Conservation (phyloP, 1,140 invertebrate species). For the Anastatus disparis region DNA sequence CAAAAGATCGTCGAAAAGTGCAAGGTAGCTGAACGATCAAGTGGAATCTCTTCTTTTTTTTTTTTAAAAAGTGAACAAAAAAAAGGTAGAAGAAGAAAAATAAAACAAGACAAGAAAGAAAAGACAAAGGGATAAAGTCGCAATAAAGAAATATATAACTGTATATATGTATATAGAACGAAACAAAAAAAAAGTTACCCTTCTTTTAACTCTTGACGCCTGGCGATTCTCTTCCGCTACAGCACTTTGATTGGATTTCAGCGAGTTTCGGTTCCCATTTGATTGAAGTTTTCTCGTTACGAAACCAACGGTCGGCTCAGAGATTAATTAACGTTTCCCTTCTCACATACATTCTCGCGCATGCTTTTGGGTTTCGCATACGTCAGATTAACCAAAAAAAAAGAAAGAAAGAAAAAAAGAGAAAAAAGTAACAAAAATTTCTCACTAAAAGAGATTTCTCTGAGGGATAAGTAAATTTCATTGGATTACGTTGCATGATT, state of each 20-base stretch:
- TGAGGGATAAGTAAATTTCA: no score
- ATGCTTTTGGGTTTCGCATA: not conserved
- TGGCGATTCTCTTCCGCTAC: not conserved
- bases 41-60: no score
- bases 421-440: no score
- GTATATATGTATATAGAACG: no score
- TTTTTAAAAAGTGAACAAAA: no score
- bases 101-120: conserved; percentile 1
- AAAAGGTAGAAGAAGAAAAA: not conserved
- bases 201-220: conserved; percentile 22
- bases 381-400: conserved; percentile 32
- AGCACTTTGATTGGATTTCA: conserved; percentile 26
- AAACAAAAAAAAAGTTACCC: no score
- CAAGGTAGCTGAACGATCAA: no score
- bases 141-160: no score
- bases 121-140: not conserved
- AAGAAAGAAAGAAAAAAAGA: not conserved
- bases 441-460: no score
- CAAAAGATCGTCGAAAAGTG: no score
- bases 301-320: not conserved
- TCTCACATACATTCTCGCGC: not conserved
- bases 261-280: conserved; percentile 17
- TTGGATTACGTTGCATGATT: no score
- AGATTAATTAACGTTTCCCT: conserved; percentile 12
- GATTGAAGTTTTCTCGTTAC: conserved; percentile 32